phyloP scores from a whole-genome alignment of 2,888 invertebrate genomes.

The Cheilosia grossa region DNA sequence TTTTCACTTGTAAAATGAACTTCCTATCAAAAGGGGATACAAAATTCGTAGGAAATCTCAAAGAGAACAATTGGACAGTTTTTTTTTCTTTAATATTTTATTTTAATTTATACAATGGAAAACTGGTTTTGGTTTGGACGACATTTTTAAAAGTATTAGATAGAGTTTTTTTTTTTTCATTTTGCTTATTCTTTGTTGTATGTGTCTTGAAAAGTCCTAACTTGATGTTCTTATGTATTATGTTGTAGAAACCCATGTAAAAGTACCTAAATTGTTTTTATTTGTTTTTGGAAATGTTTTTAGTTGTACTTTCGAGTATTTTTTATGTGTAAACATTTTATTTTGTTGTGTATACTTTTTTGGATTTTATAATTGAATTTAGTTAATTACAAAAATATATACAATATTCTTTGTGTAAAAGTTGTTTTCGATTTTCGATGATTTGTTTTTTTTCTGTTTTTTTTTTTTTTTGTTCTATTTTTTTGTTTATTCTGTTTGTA shows the following conservation, averaged over 20 bases:
- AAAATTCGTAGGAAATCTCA: conserved; percentile 70
- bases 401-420: conserved; percentile 36
- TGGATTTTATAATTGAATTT: conserved; percentile 52
- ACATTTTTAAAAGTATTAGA: conserved; percentile 47
- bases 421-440: conserved; percentile 68
- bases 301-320: conserved; percentile 10
- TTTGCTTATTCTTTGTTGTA: conserved; percentile 21
- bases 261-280: conserved; percentile 22
- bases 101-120: conserved; percentile 17
- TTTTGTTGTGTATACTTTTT: conserved; percentile 63
- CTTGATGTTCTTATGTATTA: conserved; percentile 8
- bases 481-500: conserved; percentile 18
- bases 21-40: conserved; percentile 58
- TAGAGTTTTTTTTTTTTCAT: not conserved
- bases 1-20: conserved; percentile 44
- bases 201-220: conserved; percentile 17
- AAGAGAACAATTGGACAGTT: conserved; percentile 58
- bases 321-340: conserved; percentile 6
- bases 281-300: conserved; percentile 13
- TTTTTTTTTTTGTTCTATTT: conserved; percentile 23
- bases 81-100: conserved; percentile 25
- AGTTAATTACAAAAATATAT: conserved; percentile 57
- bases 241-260: not conserved
- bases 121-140: conserved; percentile 21
- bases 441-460: conserved; percentile 34